Conservation (phyloP, 2,888 invertebrate genomes). For the Drosophila anceps region DNA sequence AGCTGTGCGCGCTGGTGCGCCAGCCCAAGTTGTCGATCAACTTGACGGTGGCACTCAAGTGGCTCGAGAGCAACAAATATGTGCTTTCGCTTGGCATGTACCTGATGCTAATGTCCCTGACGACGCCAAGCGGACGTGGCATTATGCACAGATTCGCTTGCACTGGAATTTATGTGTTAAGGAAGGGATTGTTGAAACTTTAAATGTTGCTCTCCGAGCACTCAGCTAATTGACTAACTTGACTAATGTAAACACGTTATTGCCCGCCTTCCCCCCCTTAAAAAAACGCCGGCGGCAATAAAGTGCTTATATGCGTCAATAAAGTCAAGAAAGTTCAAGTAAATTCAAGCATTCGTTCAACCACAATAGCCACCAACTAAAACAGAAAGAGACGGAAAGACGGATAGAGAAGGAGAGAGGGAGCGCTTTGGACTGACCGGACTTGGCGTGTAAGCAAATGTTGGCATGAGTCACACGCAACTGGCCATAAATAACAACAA, state of each 20-base stretch:
- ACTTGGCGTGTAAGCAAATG: conserved; percentile 21
- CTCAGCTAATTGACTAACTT: conserved; percentile 1
- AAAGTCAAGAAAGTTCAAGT: conserved; percentile 6
- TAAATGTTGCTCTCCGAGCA: conserved; percentile 1
- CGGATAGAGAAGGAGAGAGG: background rate
- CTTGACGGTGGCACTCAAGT: conserved; percentile 69
- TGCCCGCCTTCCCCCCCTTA: background rate
- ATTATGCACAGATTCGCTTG: conserved; percentile 34
- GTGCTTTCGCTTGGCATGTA: conserved; percentile 88
- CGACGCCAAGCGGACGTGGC: conserved; percentile 22
- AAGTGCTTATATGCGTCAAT: conserved; percentile 32
- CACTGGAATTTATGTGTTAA: conserved; percentile 32
- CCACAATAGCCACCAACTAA: background rate
- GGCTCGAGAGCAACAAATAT: conserved; percentile 88
- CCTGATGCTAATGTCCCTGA: conserved; percentile 86
- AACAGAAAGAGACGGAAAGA: background rate
- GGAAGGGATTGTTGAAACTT: conserved; percentile 40
- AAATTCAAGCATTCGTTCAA: conserved; percentile 2
- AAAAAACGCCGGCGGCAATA: background rate
- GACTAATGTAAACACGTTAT: conserved; percentile 16
- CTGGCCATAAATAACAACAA: conserved; percentile 84
- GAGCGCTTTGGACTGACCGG: background rate
- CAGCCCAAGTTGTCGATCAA: conserved; percentile 1
- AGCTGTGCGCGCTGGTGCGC: background rate
- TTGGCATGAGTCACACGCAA: conserved; percentile 42